Evolutionary conservation across 2,888 invertebrate species (phyloP), one percentile per base, ranked within the genome.

Genomic region (Drosophila mettleri): DNA sequence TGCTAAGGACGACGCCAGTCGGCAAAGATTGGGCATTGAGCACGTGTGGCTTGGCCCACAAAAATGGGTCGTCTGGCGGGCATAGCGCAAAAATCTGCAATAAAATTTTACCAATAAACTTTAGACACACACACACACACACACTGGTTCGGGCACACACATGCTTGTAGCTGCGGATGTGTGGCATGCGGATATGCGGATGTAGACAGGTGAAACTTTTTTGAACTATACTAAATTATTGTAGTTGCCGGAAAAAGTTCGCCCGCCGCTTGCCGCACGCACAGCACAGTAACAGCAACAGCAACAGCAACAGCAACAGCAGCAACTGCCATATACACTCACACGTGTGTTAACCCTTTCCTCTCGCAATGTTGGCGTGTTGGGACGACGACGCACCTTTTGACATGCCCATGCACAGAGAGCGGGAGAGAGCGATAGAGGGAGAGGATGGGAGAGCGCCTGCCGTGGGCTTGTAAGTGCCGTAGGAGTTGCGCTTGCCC

Each of bases 71-170:
- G 73, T 49, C 49, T 74, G 33, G 33, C 36, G 27, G 52, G 63
- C 51, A 59, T 64, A 62, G 80, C 77, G 69, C 79, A 84, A 81
- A 84, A 84, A 84, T 84, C 82, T 84, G 84, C 86, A 86, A 84
- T 84, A 86, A 84, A 86, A 84, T 84, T 84, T 86, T 80, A 81
- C 86, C 84, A 84, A 84, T 84, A 84, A 86, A 86, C 81, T 84
- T 84, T 86, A 69, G 78, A 59, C 70, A 38, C 53, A 65, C 72
- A 61, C 70, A 78, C 73, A 75, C 68, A 52, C 79, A 70, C 67
- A 69, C 45, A 9, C 27, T n/a, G n/a, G n/a, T n/a, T n/a, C n/a
- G n/a, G n/a, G 14, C 54, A 63, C 72, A 57, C 63, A 76, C 67
- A 77, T 62, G 69, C 31, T 49, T 6, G 59, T 57, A 46, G 58